Percentiles rank a stretch among this genome's conserved stretches.
Evolutionary conservation across 1,140 invertebrate genomes (phyloP).

Genomic region (Andrena cerasifolii): DNA sequence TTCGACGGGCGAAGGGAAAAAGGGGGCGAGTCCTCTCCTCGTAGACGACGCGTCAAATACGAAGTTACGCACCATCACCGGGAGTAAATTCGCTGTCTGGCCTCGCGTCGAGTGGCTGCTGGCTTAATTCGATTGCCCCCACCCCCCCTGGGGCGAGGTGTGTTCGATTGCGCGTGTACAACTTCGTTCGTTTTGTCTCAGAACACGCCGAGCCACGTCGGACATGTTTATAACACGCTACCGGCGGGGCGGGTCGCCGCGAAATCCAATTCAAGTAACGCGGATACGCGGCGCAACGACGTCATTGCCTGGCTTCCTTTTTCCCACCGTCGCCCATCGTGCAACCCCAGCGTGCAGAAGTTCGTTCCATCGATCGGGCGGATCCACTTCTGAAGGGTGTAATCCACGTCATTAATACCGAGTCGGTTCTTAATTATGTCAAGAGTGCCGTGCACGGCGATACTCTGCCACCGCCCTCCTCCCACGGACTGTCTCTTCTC

Average conservation of each 20-base stretch:
- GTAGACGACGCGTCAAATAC: slow-evolving; percentile 6
- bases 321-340: not conserved
- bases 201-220: not conserved
- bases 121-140: slow-evolving; percentile 45
- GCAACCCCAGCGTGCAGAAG: slow-evolving; percentile 5
- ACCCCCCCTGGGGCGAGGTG: slow-evolving; percentile 10
- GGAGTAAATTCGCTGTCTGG: slow-evolving; percentile 24
- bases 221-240: slow-evolving; percentile 28
- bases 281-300: slow-evolving; percentile 24
- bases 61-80: slow-evolving; percentile 27
- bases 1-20: not conserved
- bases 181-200: slow-evolving; percentile 29
- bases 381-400: slow-evolving; percentile 24
- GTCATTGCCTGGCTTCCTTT: slow-evolving; percentile 8
- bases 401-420: slow-evolving; percentile 49
- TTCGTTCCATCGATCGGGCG: slow-evolving; percentile 39
- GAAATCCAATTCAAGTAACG: slow-evolving; percentile 60
- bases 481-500: not conserved
- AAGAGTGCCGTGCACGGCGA: slow-evolving; percentile 28
- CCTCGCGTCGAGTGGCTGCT: not conserved
- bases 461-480: not conserved
- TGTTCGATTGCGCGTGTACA: slow-evolving; percentile 31
- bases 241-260: not conserved
- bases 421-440: slow-evolving; percentile 49
- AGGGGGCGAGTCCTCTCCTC: not conserved